A percentile compares a stretch with the other conserved stretches of the same genome.
These are phyloP conservation scores for Chrysolina americana DNA, from an alignment of 2,888 invertebrate species.

Conservation along the genomic window DNA sequence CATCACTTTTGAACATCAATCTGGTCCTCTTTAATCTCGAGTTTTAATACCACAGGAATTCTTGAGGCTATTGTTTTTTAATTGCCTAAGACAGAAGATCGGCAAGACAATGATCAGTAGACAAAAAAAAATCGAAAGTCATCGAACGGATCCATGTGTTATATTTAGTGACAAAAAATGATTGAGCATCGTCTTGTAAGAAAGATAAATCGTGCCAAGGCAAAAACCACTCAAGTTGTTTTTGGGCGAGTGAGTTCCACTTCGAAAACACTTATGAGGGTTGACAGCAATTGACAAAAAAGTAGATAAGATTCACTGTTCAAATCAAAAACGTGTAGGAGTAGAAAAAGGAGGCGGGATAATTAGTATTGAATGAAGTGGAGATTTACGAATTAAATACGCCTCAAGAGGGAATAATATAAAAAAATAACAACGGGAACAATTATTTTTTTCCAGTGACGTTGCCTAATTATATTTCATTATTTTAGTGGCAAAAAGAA, in stretches of 20 bases:
- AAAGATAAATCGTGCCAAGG: background rate
- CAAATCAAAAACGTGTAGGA: too few species aligned
- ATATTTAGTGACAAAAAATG: conserved; percentile 18
- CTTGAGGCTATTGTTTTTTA: conserved; percentile 28
- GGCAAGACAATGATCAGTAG: conserved; percentile 23
- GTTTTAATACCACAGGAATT: conserved; percentile 26
- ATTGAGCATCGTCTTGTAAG: background rate
- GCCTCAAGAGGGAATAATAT: too few species aligned
- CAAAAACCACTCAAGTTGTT: background rate
- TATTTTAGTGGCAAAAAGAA: too few species aligned
- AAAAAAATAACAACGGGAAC: too few species aligned
- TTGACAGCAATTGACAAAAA: background rate
- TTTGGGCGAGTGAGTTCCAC: background rate
- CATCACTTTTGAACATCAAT: conserved; percentile 20
- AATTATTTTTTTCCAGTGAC: too few species aligned
- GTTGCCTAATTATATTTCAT: too few species aligned
- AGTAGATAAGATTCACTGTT: too few species aligned
- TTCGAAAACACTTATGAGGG: background rate
- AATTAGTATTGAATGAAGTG: too few species aligned
- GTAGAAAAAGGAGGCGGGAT: too few species aligned
- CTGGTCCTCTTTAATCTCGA: conserved; percentile 5
- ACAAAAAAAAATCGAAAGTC: conserved; percentile 16
- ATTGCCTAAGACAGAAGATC: conserved; percentile 27
- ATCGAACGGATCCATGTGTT: conserved; percentile 15
- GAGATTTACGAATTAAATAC: too few species aligned